These are phyloP conservation scores for Drosophila santomea DNA, from an alignment of 1,140 invertebrate genomes.

Conservation along the genomic window DNA sequence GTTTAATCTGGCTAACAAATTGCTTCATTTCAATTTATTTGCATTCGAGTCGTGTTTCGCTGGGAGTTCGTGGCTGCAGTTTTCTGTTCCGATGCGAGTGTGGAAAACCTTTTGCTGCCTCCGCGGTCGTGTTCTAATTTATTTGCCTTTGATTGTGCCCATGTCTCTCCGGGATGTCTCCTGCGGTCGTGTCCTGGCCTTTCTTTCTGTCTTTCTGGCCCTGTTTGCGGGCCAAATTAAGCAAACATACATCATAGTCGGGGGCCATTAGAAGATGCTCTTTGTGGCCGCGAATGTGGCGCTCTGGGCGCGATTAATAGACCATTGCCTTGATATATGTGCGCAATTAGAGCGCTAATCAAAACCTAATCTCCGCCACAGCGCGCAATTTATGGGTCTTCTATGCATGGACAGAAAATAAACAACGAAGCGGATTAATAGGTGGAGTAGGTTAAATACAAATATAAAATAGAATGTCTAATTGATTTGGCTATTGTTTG, in stretches of 20 bases:
- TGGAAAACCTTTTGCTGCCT: conserved; percentile 57
- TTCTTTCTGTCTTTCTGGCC: conserved; percentile 39
- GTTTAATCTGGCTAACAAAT: conserved; percentile 82
- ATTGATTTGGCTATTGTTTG: too few relatives aligned
- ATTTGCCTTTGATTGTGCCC: conserved; percentile 82
- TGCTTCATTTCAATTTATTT: conserved; percentile 84
- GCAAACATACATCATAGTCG: conserved; percentile 73
- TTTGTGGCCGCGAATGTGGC: conserved; percentile 17
- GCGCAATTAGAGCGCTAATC: conserved; percentile 72
- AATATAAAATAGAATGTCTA: background rate
- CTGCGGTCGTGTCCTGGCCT: conserved; percentile 59
- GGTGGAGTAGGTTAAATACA: background rate
- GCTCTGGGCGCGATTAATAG: conserved; percentile 60
- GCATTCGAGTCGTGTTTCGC: conserved; percentile 62
- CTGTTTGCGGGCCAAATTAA: conserved; percentile 62
- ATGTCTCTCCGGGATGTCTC: conserved; percentile 56
- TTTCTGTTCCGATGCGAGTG: conserved; percentile 43
- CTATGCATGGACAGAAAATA: background rate
- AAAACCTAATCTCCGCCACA: conserved; percentile 59
- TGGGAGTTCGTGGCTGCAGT: conserved; percentile 65
- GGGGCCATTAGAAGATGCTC: conserved; percentile 59
- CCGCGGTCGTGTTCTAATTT: conserved; percentile 80
- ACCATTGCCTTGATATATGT: conserved; percentile 68
- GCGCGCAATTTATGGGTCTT: conserved; percentile 52
- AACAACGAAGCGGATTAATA: background rate